These are phyloP conservation scores for Dasyornis broadbenti DNA, from an alignment of 2,113 vertebrate genomes.

Conservation along the genomic window DNA sequence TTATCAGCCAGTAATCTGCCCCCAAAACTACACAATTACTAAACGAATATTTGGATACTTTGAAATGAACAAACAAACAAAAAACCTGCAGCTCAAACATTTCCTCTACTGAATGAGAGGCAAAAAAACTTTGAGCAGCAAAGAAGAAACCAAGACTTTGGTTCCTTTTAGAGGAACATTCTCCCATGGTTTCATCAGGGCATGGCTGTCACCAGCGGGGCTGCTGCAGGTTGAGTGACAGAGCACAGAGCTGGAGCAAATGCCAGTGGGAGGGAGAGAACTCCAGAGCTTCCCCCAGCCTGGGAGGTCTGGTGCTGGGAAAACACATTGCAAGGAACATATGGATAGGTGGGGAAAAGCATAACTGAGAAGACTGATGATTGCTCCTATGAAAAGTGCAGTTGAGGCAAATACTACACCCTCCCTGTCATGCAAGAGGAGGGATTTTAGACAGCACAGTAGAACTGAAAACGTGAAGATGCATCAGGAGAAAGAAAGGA, in stretches of 20 bases:
- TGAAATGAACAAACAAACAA: not conserved
- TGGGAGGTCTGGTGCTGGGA: not conserved
- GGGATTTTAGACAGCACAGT: not conserved
- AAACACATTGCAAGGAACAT: not conserved
- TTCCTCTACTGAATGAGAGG: not conserved
- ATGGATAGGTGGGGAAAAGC: not conserved
- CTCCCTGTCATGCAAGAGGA: not conserved
- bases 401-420: not conserved
- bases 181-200: not conserved
- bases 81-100: not conserved
- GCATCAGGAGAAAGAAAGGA: not conserved
- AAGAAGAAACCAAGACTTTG: not conserved
- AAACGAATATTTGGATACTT: not conserved
- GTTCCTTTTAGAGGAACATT: not conserved
- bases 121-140: not conserved
- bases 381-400: not conserved
- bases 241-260: not conserved
- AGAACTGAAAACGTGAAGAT: not conserved
- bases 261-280: not conserved
- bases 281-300: not conserved
- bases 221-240: not conserved
- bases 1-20: not conserved
- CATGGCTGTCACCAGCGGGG: accelerated
- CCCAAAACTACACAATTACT: not conserved
- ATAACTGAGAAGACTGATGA: not conserved